Percentiles rank a stretch among this genome's conserved stretches.
These are phyloP conservation scores for Zaprionus ornatus DNA, from an alignment of 1,140 invertebrate genomes.

Conservation along the genomic window DNA sequence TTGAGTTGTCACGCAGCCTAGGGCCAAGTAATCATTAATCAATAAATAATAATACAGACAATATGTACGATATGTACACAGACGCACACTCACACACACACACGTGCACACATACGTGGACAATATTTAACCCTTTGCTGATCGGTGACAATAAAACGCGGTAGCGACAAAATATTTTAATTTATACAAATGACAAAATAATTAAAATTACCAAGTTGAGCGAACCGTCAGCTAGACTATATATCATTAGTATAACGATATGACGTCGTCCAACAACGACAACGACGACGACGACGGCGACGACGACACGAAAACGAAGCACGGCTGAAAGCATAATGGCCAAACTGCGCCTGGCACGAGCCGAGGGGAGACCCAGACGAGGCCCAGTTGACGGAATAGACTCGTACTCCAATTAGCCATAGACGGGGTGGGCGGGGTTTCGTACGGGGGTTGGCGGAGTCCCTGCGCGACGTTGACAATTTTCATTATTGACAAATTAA, in stretches of 20 bases:
- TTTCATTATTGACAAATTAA: slow-evolving; percentile 81
- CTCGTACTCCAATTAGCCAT: slow-evolving; percentile 20
- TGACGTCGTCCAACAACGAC: slow-evolving; percentile 12
- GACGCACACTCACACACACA: not conserved
- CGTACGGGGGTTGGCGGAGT: not conserved
- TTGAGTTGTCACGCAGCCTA: slow-evolving; percentile 36
- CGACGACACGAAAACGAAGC: slow-evolving; percentile 27
- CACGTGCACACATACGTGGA: not conserved
- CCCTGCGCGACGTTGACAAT: slow-evolving; percentile 52
- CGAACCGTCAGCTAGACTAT: slow-evolving; percentile 61
- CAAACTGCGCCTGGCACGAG: slow-evolving; percentile 50
- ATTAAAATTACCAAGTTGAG: slow-evolving; percentile 64
- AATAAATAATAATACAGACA: slow-evolving; percentile 27
- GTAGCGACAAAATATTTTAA: slow-evolving; percentile 66
- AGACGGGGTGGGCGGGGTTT: not conserved
- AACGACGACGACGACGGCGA: not conserved
- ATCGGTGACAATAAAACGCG: slow-evolving; percentile 19
- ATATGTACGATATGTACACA: not conserved
- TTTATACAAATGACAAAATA: slow-evolving; percentile 82
- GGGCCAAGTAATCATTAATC: slow-evolving; percentile 42
- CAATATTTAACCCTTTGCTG: slow-evolving; percentile 33
- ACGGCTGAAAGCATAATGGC: slow-evolving; percentile 45
- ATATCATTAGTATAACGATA: slow-evolving; percentile 71
- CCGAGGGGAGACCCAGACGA: slow-evolving; percentile 2
- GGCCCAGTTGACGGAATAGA: slow-evolving; percentile 11